Evolutionary conservation across 2,888 invertebrate species (phyloP).

Genomic region (Allygus modestus): DNA sequence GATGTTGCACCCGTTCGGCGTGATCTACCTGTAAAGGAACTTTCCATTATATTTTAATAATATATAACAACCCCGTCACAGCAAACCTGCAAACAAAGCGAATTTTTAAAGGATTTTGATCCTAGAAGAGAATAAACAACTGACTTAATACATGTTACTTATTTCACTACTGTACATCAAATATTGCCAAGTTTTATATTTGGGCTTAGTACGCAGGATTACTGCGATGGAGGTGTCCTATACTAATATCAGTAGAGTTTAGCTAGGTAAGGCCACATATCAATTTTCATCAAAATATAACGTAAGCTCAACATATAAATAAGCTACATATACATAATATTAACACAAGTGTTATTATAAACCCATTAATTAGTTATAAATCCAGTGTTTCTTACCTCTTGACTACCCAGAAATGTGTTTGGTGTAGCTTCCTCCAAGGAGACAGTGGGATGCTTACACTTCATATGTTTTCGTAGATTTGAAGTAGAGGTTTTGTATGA

Average conservation of each 20-base stretch:
- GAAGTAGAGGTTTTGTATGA: constrained; percentile 63
- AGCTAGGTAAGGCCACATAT: background rate
- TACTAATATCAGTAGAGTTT: background rate
- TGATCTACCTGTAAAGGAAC: constrained; percentile 34
- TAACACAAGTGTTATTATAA: constrained; percentile 12
- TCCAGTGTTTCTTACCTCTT: constrained; percentile 37
- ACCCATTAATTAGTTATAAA: constrained; percentile 4
- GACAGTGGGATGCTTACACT: constrained; percentile 62
- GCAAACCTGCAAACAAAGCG: constrained; percentile 12
- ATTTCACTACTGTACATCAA: background rate
- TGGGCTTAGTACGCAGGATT: background rate
- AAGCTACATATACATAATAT: background rate
- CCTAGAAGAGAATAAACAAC: constrained; percentile 2
- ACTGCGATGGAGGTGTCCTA: background rate
- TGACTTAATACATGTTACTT: background rate
- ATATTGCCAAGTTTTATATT: constrained; percentile 5
- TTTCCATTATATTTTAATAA: constrained; percentile 21
- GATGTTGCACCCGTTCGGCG: constrained; percentile 23
- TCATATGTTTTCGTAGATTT: constrained; percentile 62
- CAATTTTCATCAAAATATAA: background rate
- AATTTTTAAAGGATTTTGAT: constrained; percentile 1
- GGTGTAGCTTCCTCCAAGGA: constrained; percentile 52
- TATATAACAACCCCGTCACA: constrained; percentile 30
- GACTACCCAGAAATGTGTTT: constrained; percentile 41
- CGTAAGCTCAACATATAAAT: background rate